Percentiles rank a stretch among this genome's conserved stretches.
Evolutionary conservation across 2,797 vertebrate genomes (phyloP).

Genomic region (Caiman crocodilus): DNA sequence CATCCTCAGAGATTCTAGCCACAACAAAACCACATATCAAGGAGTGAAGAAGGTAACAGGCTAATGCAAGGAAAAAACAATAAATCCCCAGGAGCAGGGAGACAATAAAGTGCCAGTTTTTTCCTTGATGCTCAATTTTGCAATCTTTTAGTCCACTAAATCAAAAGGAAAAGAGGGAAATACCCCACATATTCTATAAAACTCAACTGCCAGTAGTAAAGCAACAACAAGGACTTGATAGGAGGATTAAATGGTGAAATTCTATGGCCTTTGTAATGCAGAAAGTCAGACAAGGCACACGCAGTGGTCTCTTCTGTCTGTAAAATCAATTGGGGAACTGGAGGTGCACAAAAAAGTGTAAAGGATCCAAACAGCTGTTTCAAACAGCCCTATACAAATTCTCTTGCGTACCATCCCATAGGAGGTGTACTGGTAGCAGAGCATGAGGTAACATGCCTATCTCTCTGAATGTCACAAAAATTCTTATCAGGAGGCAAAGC

Average conservation of each 20-base stretch:
- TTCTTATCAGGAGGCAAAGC: not conserved
- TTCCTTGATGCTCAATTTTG: not conserved
- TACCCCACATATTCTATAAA: not conserved
- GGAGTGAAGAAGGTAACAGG: not conserved
- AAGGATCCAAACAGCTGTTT: accelerated
- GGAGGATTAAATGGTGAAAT: not conserved
- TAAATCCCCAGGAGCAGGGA: not conserved
- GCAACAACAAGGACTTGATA: not conserved
- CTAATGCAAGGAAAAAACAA: not conserved
- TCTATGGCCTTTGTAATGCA: not conserved
- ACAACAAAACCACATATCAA: constrained; percentile 24
- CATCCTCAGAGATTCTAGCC: constrained; percentile 87
- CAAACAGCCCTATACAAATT: not conserved
- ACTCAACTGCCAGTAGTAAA: not conserved
- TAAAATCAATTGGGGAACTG: not conserved
- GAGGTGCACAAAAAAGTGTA: not conserved
- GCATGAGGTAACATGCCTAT: not conserved
- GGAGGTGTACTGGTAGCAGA: not conserved
- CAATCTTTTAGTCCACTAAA: not conserved
- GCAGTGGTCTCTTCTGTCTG: not conserved
- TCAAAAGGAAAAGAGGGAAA: not conserved
- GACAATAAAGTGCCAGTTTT: not conserved
- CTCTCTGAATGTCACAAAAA: not conserved
- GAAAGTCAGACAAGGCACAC: not conserved
- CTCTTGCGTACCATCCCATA: not conserved